Percentiles rank a stretch among this genome's conserved stretches.
Evolutionary conservation across 2,888 invertebrate genomes (phyloP).

Genomic region (Rhyacophila evoluta): DNA sequence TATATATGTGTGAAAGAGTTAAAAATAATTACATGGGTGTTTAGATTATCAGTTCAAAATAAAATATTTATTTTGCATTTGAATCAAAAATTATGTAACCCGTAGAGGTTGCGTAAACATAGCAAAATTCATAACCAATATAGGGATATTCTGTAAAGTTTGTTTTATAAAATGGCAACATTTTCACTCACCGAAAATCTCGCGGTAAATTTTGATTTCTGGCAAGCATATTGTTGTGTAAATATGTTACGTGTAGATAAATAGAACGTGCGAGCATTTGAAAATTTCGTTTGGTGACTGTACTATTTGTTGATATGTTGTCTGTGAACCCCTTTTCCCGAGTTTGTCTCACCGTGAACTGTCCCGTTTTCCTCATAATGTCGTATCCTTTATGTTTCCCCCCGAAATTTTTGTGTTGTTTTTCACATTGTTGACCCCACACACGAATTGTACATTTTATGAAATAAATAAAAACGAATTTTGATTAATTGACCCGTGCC

Average conservation of each 20-base stretch:
- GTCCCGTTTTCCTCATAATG: background rate
- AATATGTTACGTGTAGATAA: background rate
- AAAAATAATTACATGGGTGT: no score
- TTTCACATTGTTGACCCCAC: background rate
- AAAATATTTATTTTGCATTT: background rate
- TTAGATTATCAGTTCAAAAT: no score
- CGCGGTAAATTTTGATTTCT: background rate
- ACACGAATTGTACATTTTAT: background rate
- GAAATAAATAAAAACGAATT: background rate
- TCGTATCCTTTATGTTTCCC: background rate
- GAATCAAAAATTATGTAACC: background rate
- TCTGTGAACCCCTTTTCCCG: background rate
- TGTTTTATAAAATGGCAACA: background rate
- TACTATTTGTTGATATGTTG: constrained; percentile 11
- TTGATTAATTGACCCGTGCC: background rate
- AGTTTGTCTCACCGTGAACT: background rate
- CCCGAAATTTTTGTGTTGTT: background rate
- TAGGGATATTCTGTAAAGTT: background rate
- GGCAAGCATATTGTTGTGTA: background rate
- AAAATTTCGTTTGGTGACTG: background rate
- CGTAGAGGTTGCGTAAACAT: background rate
- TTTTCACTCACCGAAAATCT: background rate
- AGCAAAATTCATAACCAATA: background rate
- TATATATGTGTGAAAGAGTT: no score
- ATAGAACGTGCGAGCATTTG: background rate